A percentile compares a stretch with the other conserved stretches of the same genome.
These are phyloP conservation scores for Melinaea marsaeus DNA, from an alignment of 2,888 invertebrate genomes.

Conservation along the genomic window DNA sequence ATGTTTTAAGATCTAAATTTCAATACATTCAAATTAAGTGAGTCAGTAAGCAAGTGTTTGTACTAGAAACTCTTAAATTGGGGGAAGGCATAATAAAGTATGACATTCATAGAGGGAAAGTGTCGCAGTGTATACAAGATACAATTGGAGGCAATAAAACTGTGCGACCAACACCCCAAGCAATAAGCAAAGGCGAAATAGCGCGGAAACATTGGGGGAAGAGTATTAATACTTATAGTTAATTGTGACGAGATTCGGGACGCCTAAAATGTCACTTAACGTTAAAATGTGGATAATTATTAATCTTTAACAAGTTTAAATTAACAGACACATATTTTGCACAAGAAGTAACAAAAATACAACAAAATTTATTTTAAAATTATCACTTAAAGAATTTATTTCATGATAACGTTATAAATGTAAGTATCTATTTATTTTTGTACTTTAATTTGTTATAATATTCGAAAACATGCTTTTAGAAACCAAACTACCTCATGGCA, in stretches of 20 bases:
- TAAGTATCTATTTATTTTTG: too few relatives aligned
- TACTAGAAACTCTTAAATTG: conserved; percentile 41
- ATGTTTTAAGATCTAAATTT: conserved; percentile 3
- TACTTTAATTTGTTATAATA: too few relatives aligned
- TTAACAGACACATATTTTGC: too few relatives aligned
- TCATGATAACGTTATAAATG: too few relatives aligned
- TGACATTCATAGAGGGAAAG: conserved; percentile 72
- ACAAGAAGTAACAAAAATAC: too few relatives aligned
- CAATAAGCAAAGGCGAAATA: conserved; percentile 73
- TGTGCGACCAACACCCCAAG: conserved; percentile 64
- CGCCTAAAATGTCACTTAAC: conserved; percentile 46
- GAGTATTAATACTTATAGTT: conserved; percentile 77
- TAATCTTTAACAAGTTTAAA: too few relatives aligned
- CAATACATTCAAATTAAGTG: conserved; percentile 10
- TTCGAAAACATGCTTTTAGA: too few relatives aligned
- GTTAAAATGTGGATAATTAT: neutral
- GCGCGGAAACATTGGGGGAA: conserved; percentile 73
- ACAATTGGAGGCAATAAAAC: conserved; percentile 75
- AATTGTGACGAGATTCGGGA: conserved; percentile 60
- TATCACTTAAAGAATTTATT: too few relatives aligned
- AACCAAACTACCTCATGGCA: too few relatives aligned
- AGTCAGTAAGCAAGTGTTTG: conserved; percentile 25
- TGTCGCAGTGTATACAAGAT: conserved; percentile 64
- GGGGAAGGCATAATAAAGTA: conserved; percentile 53
- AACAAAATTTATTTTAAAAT: too few relatives aligned